Percentiles rank a stretch among this genome's conserved stretches.
Evolutionary conservation across 2,888 invertebrate genomes (phyloP).

Genomic region (Pachycephus smyrnensis): DNA sequence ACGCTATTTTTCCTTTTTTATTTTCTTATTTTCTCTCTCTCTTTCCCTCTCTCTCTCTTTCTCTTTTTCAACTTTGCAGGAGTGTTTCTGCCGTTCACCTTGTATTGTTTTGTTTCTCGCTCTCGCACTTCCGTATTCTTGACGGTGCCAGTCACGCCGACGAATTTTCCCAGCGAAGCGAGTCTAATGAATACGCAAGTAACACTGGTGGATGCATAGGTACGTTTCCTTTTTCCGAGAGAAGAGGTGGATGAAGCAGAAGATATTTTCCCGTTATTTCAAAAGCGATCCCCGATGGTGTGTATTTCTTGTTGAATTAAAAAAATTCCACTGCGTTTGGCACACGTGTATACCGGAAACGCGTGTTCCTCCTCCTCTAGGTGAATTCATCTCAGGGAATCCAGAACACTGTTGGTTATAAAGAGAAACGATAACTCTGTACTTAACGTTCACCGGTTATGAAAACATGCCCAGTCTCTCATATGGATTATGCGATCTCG

Average conservation of each 20-base stretch:
- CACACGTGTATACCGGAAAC: neutral
- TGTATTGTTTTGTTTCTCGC: neutral
- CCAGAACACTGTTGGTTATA: too few relatives aligned
- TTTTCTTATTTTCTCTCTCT: neutral
- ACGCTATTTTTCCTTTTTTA: too few relatives aligned
- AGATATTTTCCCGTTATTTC: neutral
- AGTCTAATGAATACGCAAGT: neutral
- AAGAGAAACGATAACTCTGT: neutral
- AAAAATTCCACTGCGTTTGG: neutral
- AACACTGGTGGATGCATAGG: neutral
- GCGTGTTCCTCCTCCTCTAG: neutral
- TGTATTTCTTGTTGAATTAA: too few relatives aligned
- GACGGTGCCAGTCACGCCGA: neutral
- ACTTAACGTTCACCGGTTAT: neutral
- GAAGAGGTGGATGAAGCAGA: neutral
- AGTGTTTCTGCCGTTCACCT: slow-evolving; percentile 13
- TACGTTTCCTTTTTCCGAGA: neutral
- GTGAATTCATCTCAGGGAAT: neutral
- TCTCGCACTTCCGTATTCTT: slow-evolving; percentile 5
- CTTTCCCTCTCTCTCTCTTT: neutral
- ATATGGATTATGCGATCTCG: neutral
- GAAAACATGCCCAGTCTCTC: neutral
- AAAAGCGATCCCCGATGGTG: neutral
- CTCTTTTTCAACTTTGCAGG: neutral
- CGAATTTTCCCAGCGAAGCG: neutral